Percentiles rank a stretch among this genome's conserved stretches.
Evolutionary conservation across 2,797 vertebrate species (phyloP).

Genomic region (Pangasius mekongensis): DNA sequence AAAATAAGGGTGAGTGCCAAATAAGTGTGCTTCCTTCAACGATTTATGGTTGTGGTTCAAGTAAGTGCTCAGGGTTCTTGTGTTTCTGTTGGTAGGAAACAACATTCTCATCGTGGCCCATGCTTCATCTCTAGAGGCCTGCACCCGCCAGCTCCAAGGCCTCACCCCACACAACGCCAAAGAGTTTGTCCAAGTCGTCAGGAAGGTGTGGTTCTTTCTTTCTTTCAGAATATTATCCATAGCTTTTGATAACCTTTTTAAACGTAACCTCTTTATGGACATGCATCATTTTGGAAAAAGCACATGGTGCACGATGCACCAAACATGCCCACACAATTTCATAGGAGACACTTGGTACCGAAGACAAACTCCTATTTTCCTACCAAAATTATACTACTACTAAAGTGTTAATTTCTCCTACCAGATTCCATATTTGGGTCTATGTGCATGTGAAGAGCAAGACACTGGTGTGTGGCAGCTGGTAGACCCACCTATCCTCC

Average conservation of each 20-base stretch:
- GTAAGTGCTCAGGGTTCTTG: background rate
- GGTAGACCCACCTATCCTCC: slow-evolving; percentile 93
- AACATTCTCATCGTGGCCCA: slow-evolving; percentile 96
- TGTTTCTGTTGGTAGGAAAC: slow-evolving; percentile 79
- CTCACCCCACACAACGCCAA: slow-evolving; percentile 92
- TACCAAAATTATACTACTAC: background rate
- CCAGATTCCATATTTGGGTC: slow-evolving; percentile 96
- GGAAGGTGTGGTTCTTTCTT: slow-evolving; percentile 82
- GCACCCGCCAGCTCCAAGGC: slow-evolving; percentile 95
- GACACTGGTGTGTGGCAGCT: slow-evolving; percentile 96
- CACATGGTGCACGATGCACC: background rate
- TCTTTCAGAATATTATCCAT: background rate
- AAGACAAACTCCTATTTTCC: background rate
- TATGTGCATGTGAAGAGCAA: slow-evolving; percentile 94
- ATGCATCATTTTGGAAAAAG: background rate
- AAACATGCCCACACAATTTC: background rate
- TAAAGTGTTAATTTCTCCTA: slow-evolving; percentile 1
- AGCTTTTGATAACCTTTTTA: background rate
- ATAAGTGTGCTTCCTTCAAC: background rate
- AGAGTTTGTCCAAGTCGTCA: slow-evolving; percentile 97
- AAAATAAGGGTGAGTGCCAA: slow-evolving; percentile 84
- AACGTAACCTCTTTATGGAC: background rate
- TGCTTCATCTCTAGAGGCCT: slow-evolving; percentile 95
- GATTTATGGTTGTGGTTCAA: background rate
- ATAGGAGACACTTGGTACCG: background rate